Base-by-base conservation (phyloP, 2,888 invertebrate genomes). In the Elmis aenea region DNA sequence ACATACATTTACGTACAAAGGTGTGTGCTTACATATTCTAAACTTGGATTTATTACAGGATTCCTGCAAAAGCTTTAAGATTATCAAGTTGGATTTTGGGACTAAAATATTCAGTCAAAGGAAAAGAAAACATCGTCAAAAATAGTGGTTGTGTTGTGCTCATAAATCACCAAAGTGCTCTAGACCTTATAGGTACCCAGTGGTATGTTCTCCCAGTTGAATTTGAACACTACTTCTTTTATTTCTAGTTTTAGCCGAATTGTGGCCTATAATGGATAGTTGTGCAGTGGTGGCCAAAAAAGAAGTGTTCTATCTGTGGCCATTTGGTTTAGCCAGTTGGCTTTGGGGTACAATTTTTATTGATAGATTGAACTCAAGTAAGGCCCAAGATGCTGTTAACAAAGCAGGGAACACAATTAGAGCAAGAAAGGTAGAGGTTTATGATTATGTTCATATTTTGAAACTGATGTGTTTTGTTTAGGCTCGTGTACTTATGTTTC, bases 291-390 rank as follows among this genome's bases (percentile, higher is more conserved):
- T 94, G 26, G 79, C 89, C 1, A 94, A 93, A 67, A 83, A 81
- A 49, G 85, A 87, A 51, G 72, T 94, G 26, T 75, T 88, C 47
- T 92, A 84, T 62, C 67, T 85, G 27, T 85, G 87, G 46, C 84
- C 89, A 2, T 91, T 93, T 59, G 93, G 92, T 4, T 64, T 88
- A 3, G 87, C 88, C 0, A 77, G 83, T 2, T 90, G 87, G 84
- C 71, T 93, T 34, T 89, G 88, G 81, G 92, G 92, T 20, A 85
- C 90, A 0, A 79, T 93, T 33, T 94, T 89, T 64, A 88, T 94
- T 28, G 82, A 92, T 66, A 72, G 93, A 43, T 74, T 80, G 0
- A 83, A 85, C 15, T 74, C 77, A 18, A 72, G 72, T 23, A 80
- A 82, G 43, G 86, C 91, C 0, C 77, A 82, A 18, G 73, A 77